A percentile compares a stretch with the other conserved stretches of the same genome.
These are phyloP conservation scores for Caretta caretta DNA, from an alignment of 2,113 vertebrate species.

Conservation along the genomic window DNA sequence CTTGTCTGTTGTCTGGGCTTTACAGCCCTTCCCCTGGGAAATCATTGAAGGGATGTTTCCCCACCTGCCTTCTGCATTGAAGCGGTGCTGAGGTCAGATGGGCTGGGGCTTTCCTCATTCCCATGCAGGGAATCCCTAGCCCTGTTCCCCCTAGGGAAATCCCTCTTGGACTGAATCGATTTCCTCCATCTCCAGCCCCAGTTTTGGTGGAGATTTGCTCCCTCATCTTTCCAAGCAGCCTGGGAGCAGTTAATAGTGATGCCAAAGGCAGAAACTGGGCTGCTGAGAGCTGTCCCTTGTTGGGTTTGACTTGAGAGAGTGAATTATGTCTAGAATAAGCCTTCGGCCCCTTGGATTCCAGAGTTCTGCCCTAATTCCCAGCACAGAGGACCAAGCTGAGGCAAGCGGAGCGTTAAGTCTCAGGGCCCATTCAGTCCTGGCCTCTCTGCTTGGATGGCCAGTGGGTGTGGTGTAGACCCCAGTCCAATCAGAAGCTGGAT, in stretches of 20 bases:
- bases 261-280: not conserved
- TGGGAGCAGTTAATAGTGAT: not conserved
- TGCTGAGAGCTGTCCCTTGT: not conserved
- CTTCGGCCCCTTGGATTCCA: not conserved
- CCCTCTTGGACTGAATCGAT: not conserved
- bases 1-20: not conserved
- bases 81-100: not conserved
- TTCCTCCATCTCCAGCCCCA: not conserved
- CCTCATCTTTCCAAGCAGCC: not conserved
- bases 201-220: not conserved
- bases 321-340: not conserved
- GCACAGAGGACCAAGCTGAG: not conserved
- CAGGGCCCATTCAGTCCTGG: not conserved
- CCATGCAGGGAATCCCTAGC: fast-evolving
- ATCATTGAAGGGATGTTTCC: not conserved
- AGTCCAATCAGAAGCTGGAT: not conserved
- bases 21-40: not conserved
- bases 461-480: not conserved
- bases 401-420: not conserved
- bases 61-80: not conserved
- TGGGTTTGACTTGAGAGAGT: not conserved
- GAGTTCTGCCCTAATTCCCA: not conserved
- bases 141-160: not conserved
- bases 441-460: not conserved
- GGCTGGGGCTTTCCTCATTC: not conserved